Base-by-base conservation (phyloP, 2,888 invertebrate species). In the Apocheima hispidaria region DNA sequence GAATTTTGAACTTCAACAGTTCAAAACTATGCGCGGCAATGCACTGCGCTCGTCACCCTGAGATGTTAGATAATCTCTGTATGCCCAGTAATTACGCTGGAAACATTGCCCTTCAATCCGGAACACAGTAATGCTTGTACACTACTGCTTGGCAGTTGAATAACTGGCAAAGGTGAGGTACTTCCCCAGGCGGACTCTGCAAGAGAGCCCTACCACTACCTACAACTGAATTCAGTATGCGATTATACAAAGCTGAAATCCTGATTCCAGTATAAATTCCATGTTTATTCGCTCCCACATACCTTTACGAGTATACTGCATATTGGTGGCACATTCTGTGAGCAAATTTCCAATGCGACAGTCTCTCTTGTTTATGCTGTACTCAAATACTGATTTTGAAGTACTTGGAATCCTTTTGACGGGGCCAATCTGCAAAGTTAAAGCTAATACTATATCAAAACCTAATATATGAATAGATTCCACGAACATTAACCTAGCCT, bases 271-370 rank as follows among this genome's bases (percentile, higher is more conserved):
- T n/a, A 16, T 44, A 36, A 28, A 46, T 28, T 26, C 28, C 16
- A 23, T 46, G 28, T 54, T 26, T 54, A 28, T 44, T 46, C 23
- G 5, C 43, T 7, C 14, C 10, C 41, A 56, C 33, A 30, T 33
- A 20, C 30, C 23, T 49, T 33, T 41, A n/a, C 49, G 64, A 48
- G 73, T 77, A 81, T 79, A 78, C 77, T 80, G 79, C 77, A 79
- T 84, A 84, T 84, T 84, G 84, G 82, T 68, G 74, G 75, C 78
- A 82, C 82, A 83, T 84, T 80, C 77, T 78, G 78, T 74, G 82
- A 81, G 74, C 82, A 83, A 82, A 83, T 82, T 82, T 78, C 77
- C 75, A 72, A 71, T 69, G 26, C 46, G 46, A 46, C 46, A 36
- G n/a, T 21, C 14, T 44, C 26, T 16, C n/a, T 30, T 14, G 18